Conservation (phyloP, 2,113 vertebrate genomes). For the Dromas ardeola region DNA sequence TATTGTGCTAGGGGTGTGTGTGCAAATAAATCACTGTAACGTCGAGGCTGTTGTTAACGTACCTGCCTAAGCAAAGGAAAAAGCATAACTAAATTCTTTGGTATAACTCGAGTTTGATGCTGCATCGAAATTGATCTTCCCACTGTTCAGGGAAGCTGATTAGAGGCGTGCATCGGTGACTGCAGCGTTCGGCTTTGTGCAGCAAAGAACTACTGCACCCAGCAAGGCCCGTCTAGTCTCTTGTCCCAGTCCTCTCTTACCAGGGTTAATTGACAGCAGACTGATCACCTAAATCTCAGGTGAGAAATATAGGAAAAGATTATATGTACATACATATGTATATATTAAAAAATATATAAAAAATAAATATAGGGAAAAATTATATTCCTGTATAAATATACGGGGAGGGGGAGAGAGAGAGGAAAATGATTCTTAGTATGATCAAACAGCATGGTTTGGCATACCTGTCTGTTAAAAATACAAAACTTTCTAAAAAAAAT, state of each 20-base stretch:
- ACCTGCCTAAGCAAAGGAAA: not conserved
- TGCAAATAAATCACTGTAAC: not conserved
- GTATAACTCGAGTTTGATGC: not conserved
- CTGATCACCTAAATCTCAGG: not conserved
- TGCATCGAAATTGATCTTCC: not conserved
- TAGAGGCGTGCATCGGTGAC: accelerated
- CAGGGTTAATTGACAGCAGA: accelerated
- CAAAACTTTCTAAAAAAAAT: accelerated
- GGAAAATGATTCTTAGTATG: not conserved
- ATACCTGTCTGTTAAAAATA: not conserved
- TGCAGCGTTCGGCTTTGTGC: not conserved
- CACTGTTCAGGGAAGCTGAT: accelerated
- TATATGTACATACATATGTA: not conserved
- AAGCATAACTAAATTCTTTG: not conserved
- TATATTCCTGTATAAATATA: not conserved
- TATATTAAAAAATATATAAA: not conserved
- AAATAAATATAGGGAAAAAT: not conserved
- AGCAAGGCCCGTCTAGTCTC: accelerated
- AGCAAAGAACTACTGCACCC: not conserved
- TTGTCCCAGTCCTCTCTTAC: not conserved
- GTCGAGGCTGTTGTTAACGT: accelerated
- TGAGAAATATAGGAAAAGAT: not conserved
- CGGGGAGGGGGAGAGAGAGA: accelerated
- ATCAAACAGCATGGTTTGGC: not conserved
- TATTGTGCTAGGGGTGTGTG: not conserved